Evolutionary conservation across 2,113 vertebrate genomes (phyloP).

Genomic region (Apteryx mantelli): DNA sequence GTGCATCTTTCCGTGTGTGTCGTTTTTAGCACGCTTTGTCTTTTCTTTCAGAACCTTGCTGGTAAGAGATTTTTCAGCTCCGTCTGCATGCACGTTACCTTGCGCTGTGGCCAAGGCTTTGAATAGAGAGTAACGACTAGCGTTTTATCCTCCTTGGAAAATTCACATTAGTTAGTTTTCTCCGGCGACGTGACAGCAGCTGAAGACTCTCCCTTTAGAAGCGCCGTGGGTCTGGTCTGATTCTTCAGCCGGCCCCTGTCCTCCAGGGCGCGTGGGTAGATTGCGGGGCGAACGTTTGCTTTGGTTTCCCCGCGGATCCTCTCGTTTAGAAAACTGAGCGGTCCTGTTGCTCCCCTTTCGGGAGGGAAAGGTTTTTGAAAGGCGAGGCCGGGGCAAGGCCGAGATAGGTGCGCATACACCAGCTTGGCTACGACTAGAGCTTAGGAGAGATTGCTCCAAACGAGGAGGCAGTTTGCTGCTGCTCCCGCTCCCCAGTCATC

Average conservation of each 20-base stretch:
- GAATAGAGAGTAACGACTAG: accelerated
- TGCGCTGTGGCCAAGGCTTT: neutral
- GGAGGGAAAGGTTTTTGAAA: neutral
- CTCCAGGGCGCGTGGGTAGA: neutral
- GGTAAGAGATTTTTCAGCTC: neutral
- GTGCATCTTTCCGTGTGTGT: accelerated
- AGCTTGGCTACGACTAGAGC: neutral
- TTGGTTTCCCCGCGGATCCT: neutral
- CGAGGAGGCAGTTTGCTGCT: conserved; percentile 13
- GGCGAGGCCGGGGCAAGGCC: neutral
- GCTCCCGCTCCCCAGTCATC: conserved; percentile 32
- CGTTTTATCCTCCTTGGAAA: neutral
- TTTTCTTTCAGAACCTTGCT: conserved; percentile 10
- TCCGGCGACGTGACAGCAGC: neutral
- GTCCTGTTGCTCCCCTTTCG: neutral
- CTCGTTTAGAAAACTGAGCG: neutral
- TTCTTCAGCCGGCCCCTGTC: neutral
- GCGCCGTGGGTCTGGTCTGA: neutral
- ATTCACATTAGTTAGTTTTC: neutral
- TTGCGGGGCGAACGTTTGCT: neutral
- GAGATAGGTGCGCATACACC: neutral
- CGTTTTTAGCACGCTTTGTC: neutral
- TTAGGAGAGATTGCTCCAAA: neutral
- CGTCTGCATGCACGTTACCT: neutral
- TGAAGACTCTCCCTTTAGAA: neutral